These are phyloP conservation scores for Pachyrhynchus sulphureomaculatus DNA, from an alignment of 1,140 invertebrate genomes.

Conservation along the genomic window DNA sequence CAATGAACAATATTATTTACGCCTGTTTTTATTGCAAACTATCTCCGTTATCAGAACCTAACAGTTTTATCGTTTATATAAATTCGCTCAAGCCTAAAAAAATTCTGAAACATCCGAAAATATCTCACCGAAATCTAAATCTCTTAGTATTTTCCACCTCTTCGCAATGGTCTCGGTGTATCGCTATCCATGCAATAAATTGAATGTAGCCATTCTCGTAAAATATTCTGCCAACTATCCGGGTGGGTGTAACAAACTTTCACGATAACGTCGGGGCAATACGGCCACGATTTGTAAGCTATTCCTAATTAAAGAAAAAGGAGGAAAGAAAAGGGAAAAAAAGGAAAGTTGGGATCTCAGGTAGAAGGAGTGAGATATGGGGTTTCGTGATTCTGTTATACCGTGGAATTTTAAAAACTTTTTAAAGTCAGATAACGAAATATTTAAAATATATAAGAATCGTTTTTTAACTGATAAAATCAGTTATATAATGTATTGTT, in stretches of 20 bases:
- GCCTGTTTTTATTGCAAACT: no score
- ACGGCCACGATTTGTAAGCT: constrained; percentile 38
- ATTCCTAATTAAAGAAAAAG: constrained; percentile 42
- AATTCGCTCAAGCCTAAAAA: no score
- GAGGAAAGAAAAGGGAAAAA: constrained; percentile 22
- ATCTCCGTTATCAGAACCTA: no score
- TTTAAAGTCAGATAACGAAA: no score
- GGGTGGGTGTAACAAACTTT: constrained; percentile 37
- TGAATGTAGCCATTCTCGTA: constrained; percentile 40
- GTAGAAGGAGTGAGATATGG: constrained; percentile 17
- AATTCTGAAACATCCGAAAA: neutral
- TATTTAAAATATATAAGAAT: no score
- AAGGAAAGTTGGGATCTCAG: constrained; percentile 15
- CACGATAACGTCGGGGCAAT: constrained; percentile 27
- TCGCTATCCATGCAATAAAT: constrained; percentile 26
- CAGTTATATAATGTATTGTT: no score
- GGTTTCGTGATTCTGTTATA: neutral
- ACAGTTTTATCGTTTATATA: no score
- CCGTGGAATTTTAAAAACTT: no score
- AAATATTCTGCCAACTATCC: constrained; percentile 40
- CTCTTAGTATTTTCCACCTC: constrained; percentile 11
- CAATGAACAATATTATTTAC: no score
- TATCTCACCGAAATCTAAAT: constrained; percentile 6
- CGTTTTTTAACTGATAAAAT: no score
- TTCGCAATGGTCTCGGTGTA: constrained; percentile 1